Conservation (phyloP, 2,797 vertebrate species). For the Chelon auratus region DNA sequence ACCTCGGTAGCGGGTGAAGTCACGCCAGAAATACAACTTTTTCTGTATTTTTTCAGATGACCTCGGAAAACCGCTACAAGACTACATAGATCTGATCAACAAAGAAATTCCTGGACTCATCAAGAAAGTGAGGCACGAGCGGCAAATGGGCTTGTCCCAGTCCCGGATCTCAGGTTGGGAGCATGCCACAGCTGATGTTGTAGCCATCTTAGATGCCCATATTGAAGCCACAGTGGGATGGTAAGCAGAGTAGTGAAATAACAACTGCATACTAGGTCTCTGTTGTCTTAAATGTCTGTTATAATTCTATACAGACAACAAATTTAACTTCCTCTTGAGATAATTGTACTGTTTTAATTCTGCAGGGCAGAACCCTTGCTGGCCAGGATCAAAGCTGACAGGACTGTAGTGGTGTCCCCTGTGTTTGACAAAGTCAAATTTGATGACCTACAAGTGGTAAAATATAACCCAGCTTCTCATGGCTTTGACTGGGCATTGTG, state of each 20-base stretch:
- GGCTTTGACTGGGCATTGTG: conserved; percentile 86
- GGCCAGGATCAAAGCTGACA: conserved; percentile 82
- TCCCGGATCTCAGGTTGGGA: conserved; percentile 79
- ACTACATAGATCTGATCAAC: conserved; percentile 61
- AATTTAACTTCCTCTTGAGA: conserved; percentile 41
- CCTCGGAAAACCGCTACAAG: conserved; percentile 50
- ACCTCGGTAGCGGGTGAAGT: too few species aligned
- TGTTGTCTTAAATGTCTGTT: neutral
- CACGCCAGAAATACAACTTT: too few species aligned
- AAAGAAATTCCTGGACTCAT: conserved; percentile 67
- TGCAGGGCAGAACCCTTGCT: conserved; percentile 84
- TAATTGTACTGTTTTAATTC: conserved; percentile 10
- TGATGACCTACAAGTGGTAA: conserved; percentile 73
- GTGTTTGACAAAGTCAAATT: conserved; percentile 83
- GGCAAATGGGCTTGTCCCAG: conserved; percentile 79
- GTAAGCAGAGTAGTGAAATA: conserved; percentile 33
- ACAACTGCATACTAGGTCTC: neutral
- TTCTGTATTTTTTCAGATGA: conserved; percentile 58
- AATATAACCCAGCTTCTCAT: conserved; percentile 58
- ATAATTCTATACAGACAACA: neutral
- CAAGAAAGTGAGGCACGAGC: conserved; percentile 73
- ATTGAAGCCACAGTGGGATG: conserved; percentile 80
- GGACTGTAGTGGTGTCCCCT: conserved; percentile 77
- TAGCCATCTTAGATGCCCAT: conserved; percentile 85
- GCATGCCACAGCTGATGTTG: conserved; percentile 78